A percentile compares a stretch with the other conserved stretches of the same genome.
These are phyloP conservation scores for Psittacara wagleri DNA, from an alignment of 2,113 vertebrate species.

Conservation along the genomic window DNA sequence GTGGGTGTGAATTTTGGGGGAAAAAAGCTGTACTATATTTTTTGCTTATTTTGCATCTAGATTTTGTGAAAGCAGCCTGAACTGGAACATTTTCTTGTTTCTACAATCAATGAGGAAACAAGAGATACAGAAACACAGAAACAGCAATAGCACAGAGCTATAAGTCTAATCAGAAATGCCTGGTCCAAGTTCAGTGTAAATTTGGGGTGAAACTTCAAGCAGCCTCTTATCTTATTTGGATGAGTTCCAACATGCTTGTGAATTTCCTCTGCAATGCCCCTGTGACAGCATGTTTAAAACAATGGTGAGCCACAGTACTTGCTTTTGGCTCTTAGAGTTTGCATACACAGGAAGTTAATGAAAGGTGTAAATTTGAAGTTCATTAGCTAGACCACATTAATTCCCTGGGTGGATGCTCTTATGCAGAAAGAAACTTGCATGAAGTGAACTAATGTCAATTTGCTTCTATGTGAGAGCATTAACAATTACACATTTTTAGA, in stretches of 20 bases:
- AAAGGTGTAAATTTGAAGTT: conserved; percentile 13
- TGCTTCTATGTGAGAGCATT: not conserved
- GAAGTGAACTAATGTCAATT: conserved; percentile 16
- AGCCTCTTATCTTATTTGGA: not conserved
- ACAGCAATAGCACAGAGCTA: not conserved
- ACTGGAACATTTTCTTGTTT: not conserved
- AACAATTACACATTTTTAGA: conserved; percentile 7
- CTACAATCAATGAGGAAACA: not conserved
- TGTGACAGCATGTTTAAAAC: not conserved
- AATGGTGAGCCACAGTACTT: not conserved
- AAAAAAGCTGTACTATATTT: not conserved
- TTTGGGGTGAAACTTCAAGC: conserved; percentile 17
- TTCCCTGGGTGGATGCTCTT: conserved; percentile 7
- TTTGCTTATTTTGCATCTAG: not conserved
- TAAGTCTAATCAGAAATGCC: not conserved
- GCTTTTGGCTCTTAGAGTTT: not conserved
- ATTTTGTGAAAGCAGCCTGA: not conserved
- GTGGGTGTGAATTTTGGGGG: not conserved
- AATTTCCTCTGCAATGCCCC: conserved; percentile 1
- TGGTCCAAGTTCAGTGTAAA: not conserved
- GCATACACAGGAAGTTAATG: conserved; percentile 3
- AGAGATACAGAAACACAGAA: not conserved
- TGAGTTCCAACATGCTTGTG: not conserved
- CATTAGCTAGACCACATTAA: conserved; percentile 10
- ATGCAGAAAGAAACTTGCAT: not conserved